phyloP scores from a whole-genome alignment of 2,113 vertebrate genomes.

The Corvus moneduloides region DNA sequence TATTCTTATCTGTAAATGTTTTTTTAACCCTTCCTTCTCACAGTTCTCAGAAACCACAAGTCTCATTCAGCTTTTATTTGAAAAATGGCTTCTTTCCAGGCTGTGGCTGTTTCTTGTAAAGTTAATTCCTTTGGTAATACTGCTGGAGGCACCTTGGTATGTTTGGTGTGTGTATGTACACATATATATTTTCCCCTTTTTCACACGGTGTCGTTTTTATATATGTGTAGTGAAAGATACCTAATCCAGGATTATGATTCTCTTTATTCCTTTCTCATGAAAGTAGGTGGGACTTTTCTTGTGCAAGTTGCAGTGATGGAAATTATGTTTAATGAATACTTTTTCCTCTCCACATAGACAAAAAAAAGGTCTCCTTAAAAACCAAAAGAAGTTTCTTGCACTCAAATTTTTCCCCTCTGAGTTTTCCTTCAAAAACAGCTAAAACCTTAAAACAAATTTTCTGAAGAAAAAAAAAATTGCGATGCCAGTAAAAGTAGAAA shows the following conservation, averaged over 20 bases:
- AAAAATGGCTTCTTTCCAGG: conserved; percentile 36
- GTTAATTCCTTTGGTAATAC: conserved; percentile 53
- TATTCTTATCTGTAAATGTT: conserved; percentile 55
- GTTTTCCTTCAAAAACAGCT: not conserved
- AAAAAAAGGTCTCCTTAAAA: not conserved
- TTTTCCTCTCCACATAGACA: not conserved
- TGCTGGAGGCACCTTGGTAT: conserved; percentile 48
- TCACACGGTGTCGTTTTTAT: conserved; percentile 61
- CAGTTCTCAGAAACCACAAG: conserved; percentile 48
- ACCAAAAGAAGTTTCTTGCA: not conserved
- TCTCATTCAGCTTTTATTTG: conserved; percentile 22
- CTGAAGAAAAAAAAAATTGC: no score
- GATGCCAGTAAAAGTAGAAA: not conserved
- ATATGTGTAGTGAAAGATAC: conserved; percentile 55
- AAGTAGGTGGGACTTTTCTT: conserved; percentile 49
- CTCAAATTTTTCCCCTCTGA: not conserved
- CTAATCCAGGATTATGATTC: conserved; percentile 67
- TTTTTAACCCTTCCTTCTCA: conserved; percentile 64
- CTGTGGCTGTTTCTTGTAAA: conserved; percentile 55
- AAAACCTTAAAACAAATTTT: not conserved
- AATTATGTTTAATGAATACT: conserved; percentile 53
- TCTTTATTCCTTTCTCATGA: conserved; percentile 66
- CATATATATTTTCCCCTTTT: conserved; percentile 47
- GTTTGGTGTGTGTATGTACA: conserved; percentile 43
- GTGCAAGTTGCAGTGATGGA: conserved; percentile 7